phyloP scores from a whole-genome alignment of 2,113 vertebrate genomes.

The Xiphophorus maculatus region DNA sequence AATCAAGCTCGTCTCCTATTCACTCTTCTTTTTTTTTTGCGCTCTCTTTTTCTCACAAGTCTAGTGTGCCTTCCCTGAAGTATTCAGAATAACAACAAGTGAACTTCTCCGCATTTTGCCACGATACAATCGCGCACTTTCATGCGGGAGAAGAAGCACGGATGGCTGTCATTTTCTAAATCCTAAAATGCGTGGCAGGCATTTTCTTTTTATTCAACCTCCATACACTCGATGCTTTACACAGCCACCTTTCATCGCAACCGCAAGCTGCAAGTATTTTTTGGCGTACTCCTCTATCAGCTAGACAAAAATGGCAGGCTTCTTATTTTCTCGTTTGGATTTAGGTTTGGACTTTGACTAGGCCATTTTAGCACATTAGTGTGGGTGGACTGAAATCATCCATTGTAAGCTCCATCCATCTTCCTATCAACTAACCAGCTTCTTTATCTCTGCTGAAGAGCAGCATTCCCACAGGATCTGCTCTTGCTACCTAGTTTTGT shows the following conservation, averaged over 20 bases:
- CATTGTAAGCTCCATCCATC: too few relatives aligned
- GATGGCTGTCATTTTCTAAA: neutral
- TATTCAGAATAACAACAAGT: neutral
- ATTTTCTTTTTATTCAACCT: too few relatives aligned
- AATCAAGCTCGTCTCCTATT: conserved; percentile 45
- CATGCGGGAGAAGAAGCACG: neutral
- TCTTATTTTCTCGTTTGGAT: neutral
- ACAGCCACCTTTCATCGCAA: neutral
- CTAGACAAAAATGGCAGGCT: neutral
- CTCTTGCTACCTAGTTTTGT: too few relatives aligned
- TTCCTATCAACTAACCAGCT: too few relatives aligned
- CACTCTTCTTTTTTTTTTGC: neutral
- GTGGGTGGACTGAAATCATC: too few relatives aligned
- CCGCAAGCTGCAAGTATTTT: neutral
- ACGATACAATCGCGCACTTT: neutral
- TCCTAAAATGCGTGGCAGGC: neutral
- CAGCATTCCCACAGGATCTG: too few relatives aligned
- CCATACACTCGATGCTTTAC: neutral
- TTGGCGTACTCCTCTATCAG: neutral
- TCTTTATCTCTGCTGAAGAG: too few relatives aligned
- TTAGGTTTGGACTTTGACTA: neutral
- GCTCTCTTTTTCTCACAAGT: neutral
- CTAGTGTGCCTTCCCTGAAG: neutral
- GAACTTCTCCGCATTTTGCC: neutral
- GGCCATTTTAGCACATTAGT: neutral